Evolutionary conservation across 2,797 vertebrate genomes (phyloP).

Genomic region (Myripristis jacobus): DNA sequence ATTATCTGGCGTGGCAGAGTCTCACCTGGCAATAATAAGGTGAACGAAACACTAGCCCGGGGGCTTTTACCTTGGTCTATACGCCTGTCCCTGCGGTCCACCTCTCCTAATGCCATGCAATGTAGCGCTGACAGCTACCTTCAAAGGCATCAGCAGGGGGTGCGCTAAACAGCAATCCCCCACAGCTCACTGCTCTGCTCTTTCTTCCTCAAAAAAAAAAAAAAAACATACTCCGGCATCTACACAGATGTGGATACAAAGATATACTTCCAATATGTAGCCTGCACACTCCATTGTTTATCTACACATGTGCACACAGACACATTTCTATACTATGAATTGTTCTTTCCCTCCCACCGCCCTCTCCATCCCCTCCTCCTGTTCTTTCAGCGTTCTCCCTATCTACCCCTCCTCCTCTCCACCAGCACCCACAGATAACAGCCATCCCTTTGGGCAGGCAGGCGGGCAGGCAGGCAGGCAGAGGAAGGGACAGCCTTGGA

Average conservation of each 20-base stretch:
- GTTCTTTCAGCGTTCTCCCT: conserved; percentile 28
- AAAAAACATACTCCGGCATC: conserved; percentile 33
- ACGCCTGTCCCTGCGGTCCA: conserved; percentile 68
- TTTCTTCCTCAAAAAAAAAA: conserved; percentile 35
- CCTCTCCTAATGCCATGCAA: conserved; percentile 73
- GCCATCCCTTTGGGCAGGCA: conserved; percentile 60
- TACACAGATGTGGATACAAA: conserved; percentile 25
- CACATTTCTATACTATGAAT: conserved; percentile 44
- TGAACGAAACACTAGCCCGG: conserved; percentile 58
- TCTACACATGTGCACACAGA: conserved; percentile 23
- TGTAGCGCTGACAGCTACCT: conserved; percentile 72
- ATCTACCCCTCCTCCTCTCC: conserved; percentile 55
- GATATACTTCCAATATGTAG: conserved; percentile 6
- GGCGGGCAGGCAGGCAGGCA: conserved; percentile 44
- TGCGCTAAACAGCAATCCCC: conserved; percentile 55
- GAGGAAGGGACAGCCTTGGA: conserved; percentile 69
- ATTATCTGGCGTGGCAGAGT: conserved; percentile 41
- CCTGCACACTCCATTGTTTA: conserved; percentile 5
- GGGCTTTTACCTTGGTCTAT: conserved; percentile 62
- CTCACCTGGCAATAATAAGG: conserved; percentile 70
- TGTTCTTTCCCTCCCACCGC: conserved; percentile 14
- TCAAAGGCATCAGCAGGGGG: conserved; percentile 70
- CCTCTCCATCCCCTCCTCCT: conserved; percentile 6
- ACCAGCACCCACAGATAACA: conserved; percentile 69
- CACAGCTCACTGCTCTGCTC: conserved; percentile 28